These are phyloP conservation scores for Monochamus saltuarius DNA, from an alignment of 1,140 invertebrate species.

Conservation along the genomic window DNA sequence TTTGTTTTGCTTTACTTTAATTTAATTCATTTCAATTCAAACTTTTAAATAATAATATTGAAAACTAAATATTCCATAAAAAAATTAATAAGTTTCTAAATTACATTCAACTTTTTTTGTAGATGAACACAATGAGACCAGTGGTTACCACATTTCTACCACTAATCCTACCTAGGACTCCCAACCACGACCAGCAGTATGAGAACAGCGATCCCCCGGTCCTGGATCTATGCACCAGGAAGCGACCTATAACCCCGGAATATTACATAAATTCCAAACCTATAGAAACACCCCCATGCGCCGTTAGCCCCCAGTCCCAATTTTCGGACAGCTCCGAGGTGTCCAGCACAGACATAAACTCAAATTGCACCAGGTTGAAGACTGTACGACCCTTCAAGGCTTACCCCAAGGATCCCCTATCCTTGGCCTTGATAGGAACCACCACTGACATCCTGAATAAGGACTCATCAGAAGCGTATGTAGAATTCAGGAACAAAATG, in stretches of 20 bases:
- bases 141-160: too few relatives aligned
- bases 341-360: conserved; percentile 4
- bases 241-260: neutral
- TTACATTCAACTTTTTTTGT: too few relatives aligned
- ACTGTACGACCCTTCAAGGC: conserved; percentile 6
- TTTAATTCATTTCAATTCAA: too few relatives aligned
- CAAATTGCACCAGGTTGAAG: neutral
- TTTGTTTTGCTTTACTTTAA: too few relatives aligned
- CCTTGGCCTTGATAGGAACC: neutral
- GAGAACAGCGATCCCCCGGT: neutral
- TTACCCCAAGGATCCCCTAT: conserved; percentile 10
- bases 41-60: too few relatives aligned
- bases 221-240: conserved; percentile 9
- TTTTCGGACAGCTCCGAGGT: conserved; percentile 9
- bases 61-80: too few relatives aligned
- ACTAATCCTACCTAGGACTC: too few relatives aligned
- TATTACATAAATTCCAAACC: neutral
- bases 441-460: conserved; percentile 16
- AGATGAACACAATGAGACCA: too few relatives aligned
- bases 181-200: too few relatives aligned
- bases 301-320: neutral
- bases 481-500: conserved; percentile 66
- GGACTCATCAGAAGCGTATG: conserved; percentile 62
- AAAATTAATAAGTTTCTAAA: too few relatives aligned
- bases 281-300: neutral